Conservation (phyloP, 2,113 vertebrate genomes). For the Trematomus loennbergii region DNA sequence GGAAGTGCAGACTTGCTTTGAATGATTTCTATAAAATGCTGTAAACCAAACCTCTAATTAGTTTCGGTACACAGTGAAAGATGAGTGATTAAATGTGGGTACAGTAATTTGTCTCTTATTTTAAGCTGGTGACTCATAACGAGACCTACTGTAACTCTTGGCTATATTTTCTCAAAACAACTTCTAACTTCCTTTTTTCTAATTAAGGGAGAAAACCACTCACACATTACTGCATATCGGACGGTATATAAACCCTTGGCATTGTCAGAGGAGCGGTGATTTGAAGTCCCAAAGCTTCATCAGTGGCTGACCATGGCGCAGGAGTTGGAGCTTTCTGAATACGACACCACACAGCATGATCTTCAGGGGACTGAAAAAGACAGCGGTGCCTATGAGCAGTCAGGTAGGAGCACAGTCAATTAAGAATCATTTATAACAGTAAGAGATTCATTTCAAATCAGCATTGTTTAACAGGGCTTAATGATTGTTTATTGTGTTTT, state of each 20-base stretch:
- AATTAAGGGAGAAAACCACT: rapidly evolving
- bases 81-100: background rate
- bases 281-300: background rate
- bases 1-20: background rate
- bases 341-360: background rate
- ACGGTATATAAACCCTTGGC: rapidly evolving
- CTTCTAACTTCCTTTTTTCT: background rate
- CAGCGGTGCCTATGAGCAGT: background rate
- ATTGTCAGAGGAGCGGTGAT: background rate
- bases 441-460: background rate
- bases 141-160: background rate
- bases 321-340: constrained; percentile 36
- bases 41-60: background rate
- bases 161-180: background rate
- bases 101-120: background rate
- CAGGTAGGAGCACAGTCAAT: constrained; percentile 47
- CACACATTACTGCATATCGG: background rate
- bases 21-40: background rate
- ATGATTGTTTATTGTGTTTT: background rate
- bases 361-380: rapidly evolving
- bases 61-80: background rate
- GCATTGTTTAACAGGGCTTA: background rate
- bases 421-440: background rate
- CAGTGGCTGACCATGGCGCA: constrained; percentile 18
- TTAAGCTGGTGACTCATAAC: background rate